Conservation (phyloP, 2,797 vertebrate species). For the Parauchenoglanis punctatus region DNA sequence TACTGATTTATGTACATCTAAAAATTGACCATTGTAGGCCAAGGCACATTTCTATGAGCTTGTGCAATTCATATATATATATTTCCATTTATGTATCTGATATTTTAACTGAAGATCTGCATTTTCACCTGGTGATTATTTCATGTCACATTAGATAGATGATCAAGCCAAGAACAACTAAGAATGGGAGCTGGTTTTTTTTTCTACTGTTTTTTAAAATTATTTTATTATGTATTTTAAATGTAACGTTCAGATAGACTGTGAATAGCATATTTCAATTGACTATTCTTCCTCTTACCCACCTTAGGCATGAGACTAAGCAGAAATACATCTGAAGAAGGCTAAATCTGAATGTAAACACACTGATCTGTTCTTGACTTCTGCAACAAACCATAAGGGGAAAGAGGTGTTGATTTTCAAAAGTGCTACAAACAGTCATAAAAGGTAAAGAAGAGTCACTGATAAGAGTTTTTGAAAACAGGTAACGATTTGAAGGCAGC, state of each 20-base stretch:
- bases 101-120: neutral
- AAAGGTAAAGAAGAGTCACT: conserved; percentile 82
- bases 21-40: neutral
- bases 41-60: neutral
- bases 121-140: neutral
- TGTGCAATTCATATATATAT: neutral
- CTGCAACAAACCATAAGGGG: conserved; percentile 87
- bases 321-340: conserved; percentile 89
- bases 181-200: neutral
- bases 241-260: neutral
- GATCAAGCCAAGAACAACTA: neutral
- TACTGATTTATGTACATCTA: conserved; percentile 17
- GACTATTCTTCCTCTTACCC: neutral
- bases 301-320: conserved; percentile 79
- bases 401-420: conserved; percentile 89
- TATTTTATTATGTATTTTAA: neutral
- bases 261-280: neutral
- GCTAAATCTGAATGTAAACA: conserved; percentile 92
- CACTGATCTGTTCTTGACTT: conserved; percentile 85
- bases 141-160: neutral
- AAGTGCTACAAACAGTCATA: conserved; percentile 81
- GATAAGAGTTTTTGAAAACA: conserved; percentile 64
- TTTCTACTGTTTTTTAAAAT: neutral
- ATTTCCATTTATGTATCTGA: neutral
- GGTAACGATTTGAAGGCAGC: neutral